A percentile compares a stretch with the other conserved stretches of the same genome.
phyloP scores from a whole-genome alignment of 2,113 vertebrate species.

The Alexandromys fortis region DNA sequence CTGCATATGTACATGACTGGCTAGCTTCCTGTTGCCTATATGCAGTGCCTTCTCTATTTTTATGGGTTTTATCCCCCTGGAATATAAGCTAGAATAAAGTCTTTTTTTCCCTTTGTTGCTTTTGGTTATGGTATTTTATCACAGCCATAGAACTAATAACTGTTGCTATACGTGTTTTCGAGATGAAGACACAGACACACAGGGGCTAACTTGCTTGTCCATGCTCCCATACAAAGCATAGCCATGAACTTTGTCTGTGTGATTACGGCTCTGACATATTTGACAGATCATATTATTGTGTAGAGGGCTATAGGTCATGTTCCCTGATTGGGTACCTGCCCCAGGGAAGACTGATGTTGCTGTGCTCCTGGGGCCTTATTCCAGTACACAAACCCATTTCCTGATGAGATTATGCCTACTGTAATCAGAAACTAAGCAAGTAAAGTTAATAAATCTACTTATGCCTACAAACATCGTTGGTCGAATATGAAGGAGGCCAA shows the following conservation, averaged over 20 bases:
- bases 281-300: background rate
- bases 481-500: conserved; percentile 61
- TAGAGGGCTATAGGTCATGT: too few species aligned
- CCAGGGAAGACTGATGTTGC: rapidly evolving
- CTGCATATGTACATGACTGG: background rate
- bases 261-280: background rate
- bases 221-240: background rate
- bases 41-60: background rate
- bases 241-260: background rate
- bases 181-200: background rate
- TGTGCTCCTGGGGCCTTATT: background rate
- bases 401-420: conserved; percentile 50
- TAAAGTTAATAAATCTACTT: conserved; percentile 66
- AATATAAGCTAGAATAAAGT: background rate
- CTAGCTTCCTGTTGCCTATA: background rate
- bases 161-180: background rate
- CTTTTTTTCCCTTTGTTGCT: background rate
- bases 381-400: background rate
- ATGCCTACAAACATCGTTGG: conserved; percentile 44
- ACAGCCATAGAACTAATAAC: too few species aligned
- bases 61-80: background rate
- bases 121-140: background rate
- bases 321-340: background rate
- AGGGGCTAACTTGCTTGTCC: background rate
- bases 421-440: conserved; percentile 47